Evolutionary conservation across 2,113 vertebrate genomes (phyloP).

Genomic region (Mesoclemmys tuberculata): DNA sequence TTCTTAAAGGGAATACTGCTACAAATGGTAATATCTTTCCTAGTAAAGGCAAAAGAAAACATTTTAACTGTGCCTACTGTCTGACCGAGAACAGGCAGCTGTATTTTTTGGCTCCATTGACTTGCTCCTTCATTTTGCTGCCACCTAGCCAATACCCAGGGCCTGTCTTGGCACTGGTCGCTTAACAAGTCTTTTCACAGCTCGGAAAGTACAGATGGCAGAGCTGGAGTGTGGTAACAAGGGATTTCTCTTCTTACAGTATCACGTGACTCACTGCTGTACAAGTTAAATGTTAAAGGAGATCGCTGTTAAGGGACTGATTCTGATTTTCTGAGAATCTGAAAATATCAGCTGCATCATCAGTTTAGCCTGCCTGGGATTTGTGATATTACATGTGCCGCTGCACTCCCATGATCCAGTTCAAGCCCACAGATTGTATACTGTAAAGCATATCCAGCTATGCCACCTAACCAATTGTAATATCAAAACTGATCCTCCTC

Average conservation of each 20-base stretch:
- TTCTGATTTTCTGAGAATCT: not conserved
- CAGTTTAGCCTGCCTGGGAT: not conserved
- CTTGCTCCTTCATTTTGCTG: not conserved
- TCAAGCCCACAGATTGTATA: slow-evolving; percentile 7
- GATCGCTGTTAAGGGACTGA: not conserved
- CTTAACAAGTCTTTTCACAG: not conserved
- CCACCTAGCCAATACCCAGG: not conserved
- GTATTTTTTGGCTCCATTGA: not conserved
- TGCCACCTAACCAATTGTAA: not conserved
- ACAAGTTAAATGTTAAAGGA: not conserved
- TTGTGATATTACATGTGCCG: not conserved
- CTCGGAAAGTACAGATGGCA: not conserved
- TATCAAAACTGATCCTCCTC: slow-evolving; percentile 13
- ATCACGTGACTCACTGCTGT: not conserved
- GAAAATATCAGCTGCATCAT: not conserved
- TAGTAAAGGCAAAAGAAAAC: not conserved
- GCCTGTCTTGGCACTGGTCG: not conserved
- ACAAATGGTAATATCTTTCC: not conserved
- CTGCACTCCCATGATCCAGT: slow-evolving; percentile 1
- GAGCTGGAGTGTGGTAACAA: not conserved
- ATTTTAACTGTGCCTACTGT: not conserved
- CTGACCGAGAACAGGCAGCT: not conserved
- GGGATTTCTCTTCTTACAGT: not conserved
- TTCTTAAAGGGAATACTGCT: not conserved
- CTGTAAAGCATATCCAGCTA: not conserved